A percentile compares a stretch with the other conserved stretches of the same genome.
Evolutionary conservation across 2,113 vertebrate species (phyloP).

Genomic region (Ageneiosus marmoratus): DNA sequence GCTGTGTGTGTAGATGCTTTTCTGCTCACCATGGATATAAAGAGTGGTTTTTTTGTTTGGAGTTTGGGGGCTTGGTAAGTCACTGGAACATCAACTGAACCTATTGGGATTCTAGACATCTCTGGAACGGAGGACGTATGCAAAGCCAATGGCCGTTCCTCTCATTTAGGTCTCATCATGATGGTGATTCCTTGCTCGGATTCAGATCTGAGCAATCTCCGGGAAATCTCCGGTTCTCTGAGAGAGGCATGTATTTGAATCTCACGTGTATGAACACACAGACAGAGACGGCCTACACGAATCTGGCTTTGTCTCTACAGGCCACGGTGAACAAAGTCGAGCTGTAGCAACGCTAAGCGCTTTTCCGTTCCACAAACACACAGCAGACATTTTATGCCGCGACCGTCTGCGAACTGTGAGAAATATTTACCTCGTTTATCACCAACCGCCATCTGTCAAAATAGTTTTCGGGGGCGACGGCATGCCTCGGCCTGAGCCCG

Average conservation of each 20-base stretch:
- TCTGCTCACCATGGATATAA: neutral
- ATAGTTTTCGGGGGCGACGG: slow-evolving; percentile 50
- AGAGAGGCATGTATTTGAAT: neutral
- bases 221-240: neutral
- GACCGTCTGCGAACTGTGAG: slow-evolving; percentile 46
- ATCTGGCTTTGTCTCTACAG: slow-evolving; percentile 10
- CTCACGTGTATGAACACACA: neutral
- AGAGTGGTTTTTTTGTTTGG: neutral
- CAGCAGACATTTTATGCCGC: slow-evolving; percentile 37
- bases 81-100: neutral
- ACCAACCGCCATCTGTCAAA: slow-evolving; percentile 62
- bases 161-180: neutral
- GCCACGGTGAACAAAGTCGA: slow-evolving; percentile 27
- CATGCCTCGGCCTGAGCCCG: slow-evolving; percentile 56
- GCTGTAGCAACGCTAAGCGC: slow-evolving; percentile 24
- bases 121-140: neutral
- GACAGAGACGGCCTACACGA: neutral
- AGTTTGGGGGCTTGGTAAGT: neutral
- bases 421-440: slow-evolving; percentile 61
- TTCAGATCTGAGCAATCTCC: neutral
- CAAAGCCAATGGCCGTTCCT: neutral
- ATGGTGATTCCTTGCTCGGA: neutral
- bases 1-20: neutral
- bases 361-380: slow-evolving; percentile 27
- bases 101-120: neutral